Evolutionary conservation across 2,113 vertebrate genomes (phyloP).

Genomic region (Taurulus bubalis): DNA sequence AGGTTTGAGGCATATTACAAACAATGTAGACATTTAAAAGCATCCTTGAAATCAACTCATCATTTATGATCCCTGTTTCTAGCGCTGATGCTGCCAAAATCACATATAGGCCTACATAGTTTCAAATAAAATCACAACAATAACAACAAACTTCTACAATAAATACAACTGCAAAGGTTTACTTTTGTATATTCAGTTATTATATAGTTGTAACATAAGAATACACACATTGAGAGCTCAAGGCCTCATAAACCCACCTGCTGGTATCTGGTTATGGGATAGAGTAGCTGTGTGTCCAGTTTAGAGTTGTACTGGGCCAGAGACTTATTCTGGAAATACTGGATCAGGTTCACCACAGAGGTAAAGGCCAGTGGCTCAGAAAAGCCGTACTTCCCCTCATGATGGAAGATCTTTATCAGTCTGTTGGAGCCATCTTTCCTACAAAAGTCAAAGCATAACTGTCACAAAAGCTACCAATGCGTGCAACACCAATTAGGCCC

Average conservation of each 20-base stretch:
- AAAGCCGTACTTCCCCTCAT: slow-evolving; percentile 94
- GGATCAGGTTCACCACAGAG: slow-evolving; percentile 95
- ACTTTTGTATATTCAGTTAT: neutral
- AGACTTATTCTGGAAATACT: slow-evolving; percentile 94
- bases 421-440: slow-evolving; percentile 99
- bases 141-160: too few relatives aligned
- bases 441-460: slow-evolving; percentile 64
- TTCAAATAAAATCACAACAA: neutral
- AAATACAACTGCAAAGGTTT: neutral
- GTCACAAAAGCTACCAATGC: neutral
- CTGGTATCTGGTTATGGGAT: slow-evolving; percentile 94
- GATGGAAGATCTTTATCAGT: slow-evolving; percentile 97
- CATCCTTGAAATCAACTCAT: neutral
- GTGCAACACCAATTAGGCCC: too few relatives aligned
- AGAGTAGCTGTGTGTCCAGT: slow-evolving; percentile 93
- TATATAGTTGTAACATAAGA: neutral
- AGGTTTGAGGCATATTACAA: neutral
- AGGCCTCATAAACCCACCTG: slow-evolving; percentile 83
- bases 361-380: slow-evolving; percentile 95
- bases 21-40: neutral
- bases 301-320: slow-evolving; percentile 97
- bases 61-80: neutral
- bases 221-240: neutral
- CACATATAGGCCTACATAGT: neutral
- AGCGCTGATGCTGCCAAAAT: neutral